Conservation (phyloP, 2,888 invertebrate genomes). For the Pherbina coryleti region DNA sequence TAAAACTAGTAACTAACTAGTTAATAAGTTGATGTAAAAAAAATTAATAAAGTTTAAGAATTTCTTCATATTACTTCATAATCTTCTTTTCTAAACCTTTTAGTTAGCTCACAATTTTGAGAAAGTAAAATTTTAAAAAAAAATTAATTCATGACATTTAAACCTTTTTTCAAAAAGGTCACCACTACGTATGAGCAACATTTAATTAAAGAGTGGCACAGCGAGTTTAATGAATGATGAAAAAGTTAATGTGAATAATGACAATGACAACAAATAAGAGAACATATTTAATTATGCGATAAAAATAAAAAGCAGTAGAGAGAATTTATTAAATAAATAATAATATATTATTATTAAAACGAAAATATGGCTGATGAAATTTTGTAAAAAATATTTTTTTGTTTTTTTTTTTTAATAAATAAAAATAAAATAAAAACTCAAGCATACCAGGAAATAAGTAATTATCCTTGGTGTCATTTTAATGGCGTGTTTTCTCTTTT, state of each 20-base stretch:
- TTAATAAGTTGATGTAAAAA: no score
- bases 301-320: not conserved
- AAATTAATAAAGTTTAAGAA: no score
- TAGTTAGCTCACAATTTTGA: no score
- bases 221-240: no score
- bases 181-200: not conserved
- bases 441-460: conserved; percentile 64
- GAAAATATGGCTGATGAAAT: not conserved
- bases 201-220: not conserved
- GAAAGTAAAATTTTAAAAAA: no score
- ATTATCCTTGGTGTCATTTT: conserved; percentile 64
- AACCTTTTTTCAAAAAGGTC: no score
- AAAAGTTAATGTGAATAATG: no score
- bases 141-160: no score
- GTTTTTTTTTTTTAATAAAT: not conserved
- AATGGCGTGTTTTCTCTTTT: conserved; percentile 11
- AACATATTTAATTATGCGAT: not conserved
- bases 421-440: not conserved
- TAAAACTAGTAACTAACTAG: no score
- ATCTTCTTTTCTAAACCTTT: no score
- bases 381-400: conserved; percentile 7
- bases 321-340: not conserved
- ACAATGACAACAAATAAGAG: no score
- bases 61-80: no score
- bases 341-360: not conserved